Evolutionary conservation across 1,140 invertebrate genomes (phyloP), one percentile per base, ranked within the genome.

Genomic region (Xylocopa sonorina): DNA sequence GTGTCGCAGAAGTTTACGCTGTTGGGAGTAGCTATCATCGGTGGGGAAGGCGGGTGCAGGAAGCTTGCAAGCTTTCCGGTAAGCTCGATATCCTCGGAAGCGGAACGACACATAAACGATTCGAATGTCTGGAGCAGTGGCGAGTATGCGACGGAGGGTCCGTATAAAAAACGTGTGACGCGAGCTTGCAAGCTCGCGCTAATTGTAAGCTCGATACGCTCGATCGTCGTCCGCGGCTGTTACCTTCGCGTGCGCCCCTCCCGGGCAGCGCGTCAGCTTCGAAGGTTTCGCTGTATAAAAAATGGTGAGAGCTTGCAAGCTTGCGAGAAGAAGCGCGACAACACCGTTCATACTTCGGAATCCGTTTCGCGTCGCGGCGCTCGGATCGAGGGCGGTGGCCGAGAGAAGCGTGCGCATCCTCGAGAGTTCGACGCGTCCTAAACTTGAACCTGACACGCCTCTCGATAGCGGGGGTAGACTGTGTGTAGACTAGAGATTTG

Each of bases 181-280:
- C 51, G 64, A 83, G 64, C 82, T 82, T 84, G 81, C 81, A 84
- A 68, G 73, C 81, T 80, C 82, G 68, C 81, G 71, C 60, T 84
- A n/a, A n/a, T n/a, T n/a, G n/a, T n/a, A 84, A 84, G 82, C 82
- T 84, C 82, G 82, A 82, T 84, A 66, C 81, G 82, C 78, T 53
- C 24, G 62, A 83, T 62, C 66, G 60, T 78, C 55, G 51, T 71
- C 76, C 73, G 46, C 51, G 18, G 14, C 27, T n/a, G 12, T n/a
- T 2, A 21, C 18, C 18, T n/a, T 24, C 46, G 27, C 14, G 71
- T 21, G 58, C 50, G 34, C 2, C 43, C 21, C 50, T 38, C 2
- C 43, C 21, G 46, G 10, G 41, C 68, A 9, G 12, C 32, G 18
- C 27, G 24, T n/a, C 18, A 43, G 57, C 60, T n/a, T 32, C 32